A percentile compares a stretch with the other conserved stretches of the same genome.
These are phyloP conservation scores for Scaptomyza montana DNA, from an alignment of 1,140 invertebrate species.

Conservation along the genomic window DNA sequence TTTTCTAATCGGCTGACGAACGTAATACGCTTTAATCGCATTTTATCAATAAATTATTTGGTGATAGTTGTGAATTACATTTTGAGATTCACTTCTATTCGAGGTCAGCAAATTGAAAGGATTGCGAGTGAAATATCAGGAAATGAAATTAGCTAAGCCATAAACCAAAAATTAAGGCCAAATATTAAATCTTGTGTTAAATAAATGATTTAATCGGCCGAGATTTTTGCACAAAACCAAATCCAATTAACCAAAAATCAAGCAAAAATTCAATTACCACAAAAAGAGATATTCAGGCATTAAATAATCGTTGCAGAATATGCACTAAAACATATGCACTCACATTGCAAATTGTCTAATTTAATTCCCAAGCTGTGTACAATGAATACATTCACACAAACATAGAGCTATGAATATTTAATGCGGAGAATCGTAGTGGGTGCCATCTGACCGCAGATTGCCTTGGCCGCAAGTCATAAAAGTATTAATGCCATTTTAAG, in stretches of 20 bases:
- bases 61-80: neutral
- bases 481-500: slow-evolving; percentile 79
- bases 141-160: too few relatives aligned
- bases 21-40: slow-evolving; percentile 8
- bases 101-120: too few relatives aligned
- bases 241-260: neutral
- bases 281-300: neutral
- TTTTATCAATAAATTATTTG: slow-evolving; percentile 6
- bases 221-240: neutral
- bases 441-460: slow-evolving; percentile 74
- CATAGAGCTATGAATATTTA: slow-evolving; percentile 64
- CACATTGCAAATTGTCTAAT: slow-evolving; percentile 12
- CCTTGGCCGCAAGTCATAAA: slow-evolving; percentile 77
- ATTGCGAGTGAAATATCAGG: too few relatives aligned
- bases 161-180: too few relatives aligned
- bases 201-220: neutral
- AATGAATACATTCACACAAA: slow-evolving; percentile 28
- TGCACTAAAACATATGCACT: neutral
- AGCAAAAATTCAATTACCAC: slow-evolving; percentile 22
- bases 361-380: slow-evolving; percentile 43
- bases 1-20: slow-evolving; percentile 6
- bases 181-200: neutral
- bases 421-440: slow-evolving; percentile 54
- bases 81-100: too few relatives aligned
- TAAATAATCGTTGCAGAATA: slow-evolving; percentile 18